phyloP scores from a whole-genome alignment of 1,140 invertebrate genomes.

The Planococcus citri region DNA sequence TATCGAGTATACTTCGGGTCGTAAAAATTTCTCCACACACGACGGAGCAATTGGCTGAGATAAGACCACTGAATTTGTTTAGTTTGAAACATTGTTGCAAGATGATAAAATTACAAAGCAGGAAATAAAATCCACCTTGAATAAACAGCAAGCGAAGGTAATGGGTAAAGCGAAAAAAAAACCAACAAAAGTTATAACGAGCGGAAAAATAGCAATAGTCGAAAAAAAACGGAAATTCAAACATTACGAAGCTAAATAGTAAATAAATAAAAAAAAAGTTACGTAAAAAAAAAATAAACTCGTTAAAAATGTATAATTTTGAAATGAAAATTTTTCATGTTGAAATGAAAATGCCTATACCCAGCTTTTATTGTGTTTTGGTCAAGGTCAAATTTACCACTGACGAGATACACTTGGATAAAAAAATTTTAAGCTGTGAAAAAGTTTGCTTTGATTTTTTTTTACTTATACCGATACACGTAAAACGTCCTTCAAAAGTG shows the following conservation, averaged over 20 bases:
- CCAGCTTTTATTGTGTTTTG: neutral
- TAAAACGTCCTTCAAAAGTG: neutral
- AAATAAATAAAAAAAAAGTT: no score
- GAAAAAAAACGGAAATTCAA: no score
- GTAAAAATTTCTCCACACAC: neutral
- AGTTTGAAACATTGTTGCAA: neutral
- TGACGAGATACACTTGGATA: neutral
- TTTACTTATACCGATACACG: slow-evolving; percentile 6
- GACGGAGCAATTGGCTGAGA: no score
- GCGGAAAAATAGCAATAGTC: neutral
- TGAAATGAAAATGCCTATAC: neutral
- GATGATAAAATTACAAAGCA: neutral
- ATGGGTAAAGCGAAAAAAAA: slow-evolving; percentile 3
- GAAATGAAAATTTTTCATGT: neutral
- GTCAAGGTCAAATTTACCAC: neutral
- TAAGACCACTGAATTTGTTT: neutral
- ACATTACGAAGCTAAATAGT: no score
- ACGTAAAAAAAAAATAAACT: no score
- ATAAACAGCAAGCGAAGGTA: slow-evolving; percentile 5
- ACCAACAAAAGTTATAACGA: neutral
- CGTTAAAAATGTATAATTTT: neutral
- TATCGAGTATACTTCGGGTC: neutral
- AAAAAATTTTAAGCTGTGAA: neutral
- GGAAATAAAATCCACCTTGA: slow-evolving; percentile 6
- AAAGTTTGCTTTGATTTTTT: neutral